These are phyloP conservation scores for Capricornis sumatraensis DNA, from an alignment of 2,113 vertebrate genomes.

Conservation along the genomic window DNA sequence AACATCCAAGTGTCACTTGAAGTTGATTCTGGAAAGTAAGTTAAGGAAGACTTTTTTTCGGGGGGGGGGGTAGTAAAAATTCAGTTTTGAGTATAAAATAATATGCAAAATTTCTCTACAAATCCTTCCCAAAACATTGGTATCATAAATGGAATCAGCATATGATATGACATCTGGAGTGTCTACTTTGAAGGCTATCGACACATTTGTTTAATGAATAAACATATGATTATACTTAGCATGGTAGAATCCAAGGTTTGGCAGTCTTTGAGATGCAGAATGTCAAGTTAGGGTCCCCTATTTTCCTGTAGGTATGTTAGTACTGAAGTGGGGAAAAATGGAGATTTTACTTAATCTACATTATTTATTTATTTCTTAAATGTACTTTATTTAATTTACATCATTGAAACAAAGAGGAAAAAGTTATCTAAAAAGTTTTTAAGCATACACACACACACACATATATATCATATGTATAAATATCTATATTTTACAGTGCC, in stretches of 20 bases:
- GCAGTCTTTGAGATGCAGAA: neutral
- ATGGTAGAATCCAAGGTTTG: neutral
- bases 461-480: neutral
- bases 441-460: neutral
- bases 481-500: neutral
- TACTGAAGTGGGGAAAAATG: neutral
- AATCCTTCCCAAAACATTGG: neutral
- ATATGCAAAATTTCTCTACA: neutral
- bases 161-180: neutral
- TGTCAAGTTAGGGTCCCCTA: neutral
- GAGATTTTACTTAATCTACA: neutral
- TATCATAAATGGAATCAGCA: neutral
- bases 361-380: neutral
- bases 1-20: neutral
- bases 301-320: neutral
- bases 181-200: neutral
- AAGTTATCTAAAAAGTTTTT: neutral
- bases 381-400: neutral
- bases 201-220: neutral
- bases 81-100: neutral
- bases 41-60: neutral
- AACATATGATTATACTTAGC: neutral
- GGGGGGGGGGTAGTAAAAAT: neutral
- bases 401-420: neutral
- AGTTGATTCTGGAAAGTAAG: neutral